Percentiles rank a stretch among this genome's conserved stretches.
phyloP scores from a whole-genome alignment of 2,113 vertebrate genomes.

The Loxodonta africana region DNA sequence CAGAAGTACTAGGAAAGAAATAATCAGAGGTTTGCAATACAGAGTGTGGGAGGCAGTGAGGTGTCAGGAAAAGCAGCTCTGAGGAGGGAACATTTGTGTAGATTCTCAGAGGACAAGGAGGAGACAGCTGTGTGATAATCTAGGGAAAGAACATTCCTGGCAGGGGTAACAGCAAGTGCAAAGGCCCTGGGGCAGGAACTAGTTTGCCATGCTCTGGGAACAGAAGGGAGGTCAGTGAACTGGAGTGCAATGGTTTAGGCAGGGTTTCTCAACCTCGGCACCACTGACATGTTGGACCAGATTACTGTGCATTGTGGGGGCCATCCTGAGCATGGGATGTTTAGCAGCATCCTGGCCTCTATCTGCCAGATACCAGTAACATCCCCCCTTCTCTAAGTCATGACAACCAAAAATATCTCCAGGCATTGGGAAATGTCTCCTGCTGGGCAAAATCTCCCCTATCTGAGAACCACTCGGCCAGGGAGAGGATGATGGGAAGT shows the following conservation, averaged over 20 bases:
- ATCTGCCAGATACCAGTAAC: neutral
- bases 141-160: neutral
- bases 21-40: neutral
- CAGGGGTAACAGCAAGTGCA: neutral
- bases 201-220: accelerated
- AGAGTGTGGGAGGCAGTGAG: neutral
- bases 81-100: neutral
- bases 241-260: neutral
- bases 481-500: neutral
- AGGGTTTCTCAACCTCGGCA: neutral
- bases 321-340: neutral
- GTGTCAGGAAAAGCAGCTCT: neutral
- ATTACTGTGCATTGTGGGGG: accelerated
- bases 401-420: neutral
- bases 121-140: neutral
- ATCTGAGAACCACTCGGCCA: neutral
- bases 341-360: neutral
- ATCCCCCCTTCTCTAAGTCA: too few species aligned
- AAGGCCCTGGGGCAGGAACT: constrained; percentile 32
- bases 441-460: neutral
- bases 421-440: neutral
- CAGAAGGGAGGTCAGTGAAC: neutral
- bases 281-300: neutral
- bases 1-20: neutral
- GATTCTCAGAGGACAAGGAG: neutral